Conservation (phyloP, 1,140 invertebrate genomes). For the Platorchestia sp. region DNA sequence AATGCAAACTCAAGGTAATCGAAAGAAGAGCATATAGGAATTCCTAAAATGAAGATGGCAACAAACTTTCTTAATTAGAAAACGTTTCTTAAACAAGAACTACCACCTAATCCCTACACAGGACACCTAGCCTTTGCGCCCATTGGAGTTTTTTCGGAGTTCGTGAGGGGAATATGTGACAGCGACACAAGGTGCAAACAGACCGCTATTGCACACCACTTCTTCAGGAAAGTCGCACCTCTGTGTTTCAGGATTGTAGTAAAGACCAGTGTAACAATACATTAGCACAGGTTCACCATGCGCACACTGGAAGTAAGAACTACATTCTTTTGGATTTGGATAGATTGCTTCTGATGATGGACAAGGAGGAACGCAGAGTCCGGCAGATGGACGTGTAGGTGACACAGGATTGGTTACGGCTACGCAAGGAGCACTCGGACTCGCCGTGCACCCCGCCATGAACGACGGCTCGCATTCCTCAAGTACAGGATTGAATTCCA, state of each 20-base stretch:
- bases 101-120: neutral
- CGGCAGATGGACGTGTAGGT: neutral
- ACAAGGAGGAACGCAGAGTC: neutral
- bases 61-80: too few relatives aligned
- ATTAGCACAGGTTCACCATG: neutral
- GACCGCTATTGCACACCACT: neutral
- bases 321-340: neutral
- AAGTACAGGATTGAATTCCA: neutral
- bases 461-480: neutral
- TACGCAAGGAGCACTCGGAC: neutral
- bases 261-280: neutral
- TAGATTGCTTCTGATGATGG: neutral
- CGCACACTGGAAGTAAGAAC: neutral
- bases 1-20: too few relatives aligned
- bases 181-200: neutral
- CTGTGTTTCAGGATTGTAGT: neutral
- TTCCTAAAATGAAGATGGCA: too few relatives aligned
- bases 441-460: neutral
- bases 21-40: too few relatives aligned
- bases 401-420: neutral
- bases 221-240: neutral
- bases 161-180: neutral
- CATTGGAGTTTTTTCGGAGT: neutral
- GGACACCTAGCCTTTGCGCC: neutral
- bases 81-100: neutral